Conservation (phyloP, 2,113 vertebrate species). For the Bufo bufo region DNA sequence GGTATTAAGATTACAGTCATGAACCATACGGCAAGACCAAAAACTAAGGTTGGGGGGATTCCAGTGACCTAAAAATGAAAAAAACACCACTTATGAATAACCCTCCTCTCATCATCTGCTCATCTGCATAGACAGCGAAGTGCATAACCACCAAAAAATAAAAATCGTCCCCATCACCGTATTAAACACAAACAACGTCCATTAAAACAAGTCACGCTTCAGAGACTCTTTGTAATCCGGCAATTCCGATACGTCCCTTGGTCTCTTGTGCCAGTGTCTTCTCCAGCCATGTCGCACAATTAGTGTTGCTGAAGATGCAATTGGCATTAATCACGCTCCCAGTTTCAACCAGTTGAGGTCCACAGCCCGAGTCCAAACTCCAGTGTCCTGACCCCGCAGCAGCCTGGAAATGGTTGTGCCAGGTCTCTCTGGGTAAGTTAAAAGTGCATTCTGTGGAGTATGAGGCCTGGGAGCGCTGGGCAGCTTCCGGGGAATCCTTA, state of each 20-base stretch:
- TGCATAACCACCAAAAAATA: slow-evolving; percentile 17
- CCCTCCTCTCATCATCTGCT: slow-evolving; percentile 40
- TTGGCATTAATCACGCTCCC: not conserved
- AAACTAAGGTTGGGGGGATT: not conserved
- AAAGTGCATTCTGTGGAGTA: slow-evolving; percentile 42
- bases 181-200: slow-evolving; percentile 37
- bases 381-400: not conserved
- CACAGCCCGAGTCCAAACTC: not conserved
- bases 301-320: not conserved
- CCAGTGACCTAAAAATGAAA: slow-evolving; percentile 13
- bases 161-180: slow-evolving; percentile 43
- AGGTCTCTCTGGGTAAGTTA: slow-evolving; percentile 32
- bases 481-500: not conserved
- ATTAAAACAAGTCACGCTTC: slow-evolving; percentile 14
- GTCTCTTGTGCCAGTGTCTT: not conserved
- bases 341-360: not conserved
- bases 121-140: slow-evolving; percentile 43
- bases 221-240: not conserved
- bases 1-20: not conserved
- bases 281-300: slow-evolving; percentile 1
- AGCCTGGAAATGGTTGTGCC: slow-evolving; percentile 1
- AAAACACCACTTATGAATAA: slow-evolving; percentile 35
- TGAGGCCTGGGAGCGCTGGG: not conserved
- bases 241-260: not conserved
- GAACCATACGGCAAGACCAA: not conserved